These are phyloP conservation scores for Myotis planiceps DNA, from an alignment of 2,797 vertebrate species.

Conservation along the genomic window DNA sequence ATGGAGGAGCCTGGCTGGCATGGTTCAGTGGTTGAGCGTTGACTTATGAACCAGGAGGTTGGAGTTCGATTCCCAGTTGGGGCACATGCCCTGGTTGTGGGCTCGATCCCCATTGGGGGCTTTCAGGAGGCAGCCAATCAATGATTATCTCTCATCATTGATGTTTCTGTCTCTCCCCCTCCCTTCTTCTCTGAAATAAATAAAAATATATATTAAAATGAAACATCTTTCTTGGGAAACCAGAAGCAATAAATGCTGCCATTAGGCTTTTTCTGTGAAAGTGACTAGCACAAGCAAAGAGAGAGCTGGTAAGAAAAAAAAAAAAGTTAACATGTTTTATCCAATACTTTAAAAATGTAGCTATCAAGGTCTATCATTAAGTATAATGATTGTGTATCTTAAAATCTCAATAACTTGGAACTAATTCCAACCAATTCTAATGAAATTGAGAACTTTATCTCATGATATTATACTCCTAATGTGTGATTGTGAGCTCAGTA, in stretches of 20 bases:
- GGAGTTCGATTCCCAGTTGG: no score
- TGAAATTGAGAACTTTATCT: neutral
- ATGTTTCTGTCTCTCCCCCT: neutral
- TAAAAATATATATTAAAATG: no score
- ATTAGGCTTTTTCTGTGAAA: slow-evolving; percentile 11
- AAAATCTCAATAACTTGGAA: neutral
- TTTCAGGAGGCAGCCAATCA: neutral
- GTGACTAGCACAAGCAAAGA: neutral
- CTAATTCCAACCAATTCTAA: slow-evolving; percentile 28
- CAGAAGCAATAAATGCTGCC: neutral
- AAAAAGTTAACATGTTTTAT: neutral
- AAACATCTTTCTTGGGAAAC: neutral
- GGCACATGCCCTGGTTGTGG: no score
- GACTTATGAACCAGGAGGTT: neutral
- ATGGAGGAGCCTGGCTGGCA: neutral
- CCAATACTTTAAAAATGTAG: neutral
- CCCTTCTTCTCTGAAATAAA: neutral
- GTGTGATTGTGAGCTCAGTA: neutral
- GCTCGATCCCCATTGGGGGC: neutral
- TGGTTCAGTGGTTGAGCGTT: neutral
- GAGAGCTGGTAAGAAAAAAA: neutral
- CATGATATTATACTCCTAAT: neutral
- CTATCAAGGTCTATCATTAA: neutral
- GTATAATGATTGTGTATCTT: neutral
- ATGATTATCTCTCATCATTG: neutral